Conservation (phyloP, 2,113 vertebrate genomes). For the Brienomyrus longianalis region DNA sequence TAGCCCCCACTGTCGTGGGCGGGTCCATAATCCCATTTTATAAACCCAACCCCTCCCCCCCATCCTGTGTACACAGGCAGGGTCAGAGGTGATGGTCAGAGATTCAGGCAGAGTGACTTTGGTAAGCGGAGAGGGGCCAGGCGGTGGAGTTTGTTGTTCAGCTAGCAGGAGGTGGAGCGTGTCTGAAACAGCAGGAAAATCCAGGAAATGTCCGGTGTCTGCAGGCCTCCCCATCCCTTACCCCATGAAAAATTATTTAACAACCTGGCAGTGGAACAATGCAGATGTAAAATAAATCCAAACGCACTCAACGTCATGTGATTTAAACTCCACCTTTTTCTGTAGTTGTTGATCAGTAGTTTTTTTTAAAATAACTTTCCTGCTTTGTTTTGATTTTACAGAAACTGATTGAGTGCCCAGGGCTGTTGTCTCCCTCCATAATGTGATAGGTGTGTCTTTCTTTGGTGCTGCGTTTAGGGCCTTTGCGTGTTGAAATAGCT, state of each 20-base stretch:
- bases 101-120: background rate
- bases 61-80: background rate
- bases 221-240: background rate
- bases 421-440: slow-evolving; percentile 14
- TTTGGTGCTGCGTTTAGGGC: background rate
- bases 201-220: background rate
- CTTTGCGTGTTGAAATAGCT: slow-evolving; percentile 42
- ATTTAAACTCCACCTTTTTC: slow-evolving; percentile 41
- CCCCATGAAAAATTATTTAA: background rate
- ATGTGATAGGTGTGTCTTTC: background rate
- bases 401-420: slow-evolving; percentile 45
- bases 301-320: background rate
- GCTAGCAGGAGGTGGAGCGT: background rate
- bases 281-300: background rate
- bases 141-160: background rate
- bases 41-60: background rate
- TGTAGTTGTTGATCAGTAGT: slow-evolving; percentile 35
- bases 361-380: slow-evolving; percentile 32
- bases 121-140: background rate
- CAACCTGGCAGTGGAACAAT: slow-evolving; percentile 22
- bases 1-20: background rate
- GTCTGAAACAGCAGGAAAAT: background rate
- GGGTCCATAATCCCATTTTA: background rate
- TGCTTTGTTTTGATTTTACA: slow-evolving; percentile 25
- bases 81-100: background rate